These are phyloP conservation scores for Callosobruchus maculatus DNA, from an alignment of 2,888 invertebrate genomes.

Conservation along the genomic window DNA sequence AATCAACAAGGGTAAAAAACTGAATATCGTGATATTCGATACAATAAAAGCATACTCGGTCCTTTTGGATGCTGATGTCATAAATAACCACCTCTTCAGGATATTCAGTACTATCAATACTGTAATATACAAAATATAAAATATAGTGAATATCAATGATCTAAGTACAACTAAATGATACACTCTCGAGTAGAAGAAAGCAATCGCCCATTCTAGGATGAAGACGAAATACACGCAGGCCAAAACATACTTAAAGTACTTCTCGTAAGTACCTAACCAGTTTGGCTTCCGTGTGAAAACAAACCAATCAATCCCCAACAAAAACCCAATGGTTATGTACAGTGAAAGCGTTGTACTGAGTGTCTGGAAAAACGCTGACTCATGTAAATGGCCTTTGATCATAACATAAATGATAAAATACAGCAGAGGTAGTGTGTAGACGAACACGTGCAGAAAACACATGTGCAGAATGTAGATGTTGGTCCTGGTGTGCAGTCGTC, in stretches of 20 bases:
- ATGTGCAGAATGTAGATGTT: conserved; percentile 13
- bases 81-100: conserved; percentile 5
- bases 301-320: conserved; percentile 15
- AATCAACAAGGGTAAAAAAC: conserved; percentile 14
- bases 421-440: conserved; percentile 3
- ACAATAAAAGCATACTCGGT: conserved; percentile 11
- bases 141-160: conserved; percentile 4
- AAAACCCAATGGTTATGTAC: conserved; percentile 9
- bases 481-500: conserved; percentile 8
- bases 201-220: conserved; percentile 10
- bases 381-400: not conserved
- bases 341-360: conserved; percentile 6
- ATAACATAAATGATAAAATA: not conserved
- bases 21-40: conserved; percentile 15
- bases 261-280: conserved; percentile 7
- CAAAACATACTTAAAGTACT: conserved; percentile 8
- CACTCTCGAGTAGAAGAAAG: conserved; percentile 9
- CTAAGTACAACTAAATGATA: conserved; percentile 6
- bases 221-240: conserved; percentile 7
- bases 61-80: conserved; percentile 4
- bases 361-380: not conserved
- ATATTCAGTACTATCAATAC: conserved; percentile 13
- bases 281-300: conserved; percentile 8
- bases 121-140: conserved; percentile 10
- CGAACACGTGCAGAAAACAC: conserved; percentile 9